Base-by-base conservation (phyloP, 2,113 vertebrate genomes). In the Alethe castanea region DNA sequence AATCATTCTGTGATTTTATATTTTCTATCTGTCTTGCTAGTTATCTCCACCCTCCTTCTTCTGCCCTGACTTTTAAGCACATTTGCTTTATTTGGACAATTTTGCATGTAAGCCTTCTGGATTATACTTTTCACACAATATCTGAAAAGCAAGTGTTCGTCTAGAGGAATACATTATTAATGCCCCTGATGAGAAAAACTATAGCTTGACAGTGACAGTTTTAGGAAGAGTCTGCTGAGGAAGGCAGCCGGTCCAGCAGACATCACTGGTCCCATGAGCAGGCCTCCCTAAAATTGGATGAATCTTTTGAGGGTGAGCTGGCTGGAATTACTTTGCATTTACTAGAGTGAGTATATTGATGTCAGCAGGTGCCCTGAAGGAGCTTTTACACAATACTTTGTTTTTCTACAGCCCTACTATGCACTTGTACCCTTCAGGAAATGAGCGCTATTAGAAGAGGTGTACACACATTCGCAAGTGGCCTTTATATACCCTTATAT, bases 321-420 rank as follows among this genome's bases (percentile, higher is more conserved):
- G 73, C 59, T 82, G 50, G 31, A 83, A 70, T 88, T 79, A 40
- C 36, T 47, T 67, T 40, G 26, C 10, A 23, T 65, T 84, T 90
- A 35, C 45, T 62, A 25, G n/a, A 20, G n/a, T 91, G 61, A 73
- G 42, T 26, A 9, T 45, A 52, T 11, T 83, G 62, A 35, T 82
- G 40, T 72, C 86, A 72, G 70, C 74, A 76, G 44, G 17, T 67
- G 38, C 22, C 1, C 0, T 72, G 38, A 59, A 76, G 66, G 13
- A 95, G 62, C 57, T 92, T 77, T 86, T 69, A 40, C 19, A 18
- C 26, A 82, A 31, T 60, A 44, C 19, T 82, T 90, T 45, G 48
- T 62, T 90, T 69, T 85, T 59, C 48, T 80, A 8, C 54, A 77
- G 40, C 45, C 28, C 42, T 69, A 1, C 19, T 20, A 15, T 3